These are phyloP conservation scores for Gallinago paraguaiae DNA, from an alignment of 2,113 vertebrate species.

Conservation along the genomic window DNA sequence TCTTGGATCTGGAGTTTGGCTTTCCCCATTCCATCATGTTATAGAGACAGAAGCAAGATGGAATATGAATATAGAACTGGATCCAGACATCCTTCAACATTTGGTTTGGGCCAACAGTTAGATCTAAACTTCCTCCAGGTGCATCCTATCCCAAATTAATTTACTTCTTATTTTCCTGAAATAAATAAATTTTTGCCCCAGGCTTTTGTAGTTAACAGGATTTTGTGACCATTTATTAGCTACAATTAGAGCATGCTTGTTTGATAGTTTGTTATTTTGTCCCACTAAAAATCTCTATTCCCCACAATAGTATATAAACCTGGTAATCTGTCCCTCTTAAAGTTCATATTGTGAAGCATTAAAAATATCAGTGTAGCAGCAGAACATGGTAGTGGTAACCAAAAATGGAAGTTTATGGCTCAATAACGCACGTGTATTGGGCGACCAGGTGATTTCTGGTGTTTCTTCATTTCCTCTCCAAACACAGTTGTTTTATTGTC, in stretches of 20 bases:
- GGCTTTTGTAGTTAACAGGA: conserved; percentile 10
- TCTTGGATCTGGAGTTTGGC: background rate
- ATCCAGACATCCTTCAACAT: conserved; percentile 3
- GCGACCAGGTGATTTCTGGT: conserved; percentile 46
- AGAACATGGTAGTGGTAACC: background rate
- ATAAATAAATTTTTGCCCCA: background rate
- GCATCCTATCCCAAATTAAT: conserved; percentile 60
- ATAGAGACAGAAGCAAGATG: background rate
- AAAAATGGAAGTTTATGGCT: conserved; percentile 49
- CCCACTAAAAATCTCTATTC: background rate
- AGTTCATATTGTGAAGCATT: background rate
- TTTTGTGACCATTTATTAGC: conserved; percentile 46
- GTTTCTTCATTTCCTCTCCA: conserved; percentile 59
- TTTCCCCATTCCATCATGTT: background rate
- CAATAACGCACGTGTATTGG: background rate
- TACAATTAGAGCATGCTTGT: conserved; percentile 8
- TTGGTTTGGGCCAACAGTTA: conserved; percentile 26
- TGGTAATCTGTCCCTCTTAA: background rate
- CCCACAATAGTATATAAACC: background rate
- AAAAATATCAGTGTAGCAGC: background rate
- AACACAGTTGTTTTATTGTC: conserved; percentile 44
- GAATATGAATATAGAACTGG: conserved; percentile 25
- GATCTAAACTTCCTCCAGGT: conserved; percentile 66
- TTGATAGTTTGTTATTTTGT: conserved; percentile 41
- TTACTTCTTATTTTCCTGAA: conserved; percentile 52